Conservation (phyloP, 2,888 invertebrate species). For the Parnassius glacialis region DNA sequence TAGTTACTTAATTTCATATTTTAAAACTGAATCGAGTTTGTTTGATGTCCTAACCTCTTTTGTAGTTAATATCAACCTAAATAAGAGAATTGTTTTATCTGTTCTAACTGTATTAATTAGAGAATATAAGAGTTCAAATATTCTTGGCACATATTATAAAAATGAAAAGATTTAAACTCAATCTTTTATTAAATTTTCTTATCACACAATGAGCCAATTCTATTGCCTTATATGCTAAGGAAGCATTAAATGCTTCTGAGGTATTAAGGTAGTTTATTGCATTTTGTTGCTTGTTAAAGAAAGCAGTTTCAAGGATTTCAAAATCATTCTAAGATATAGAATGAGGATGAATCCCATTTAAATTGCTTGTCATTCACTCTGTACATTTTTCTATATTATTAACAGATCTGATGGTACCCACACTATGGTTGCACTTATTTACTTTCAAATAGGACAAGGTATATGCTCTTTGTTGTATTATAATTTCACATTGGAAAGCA, state of each 20-base stretch:
- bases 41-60: too few relatives aligned
- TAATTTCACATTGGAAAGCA: constrained; percentile 63
- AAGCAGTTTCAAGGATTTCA: constrained; percentile 40
- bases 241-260: constrained; percentile 69
- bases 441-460: constrained; percentile 43
- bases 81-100: neutral
- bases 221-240: constrained; percentile 61
- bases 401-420: constrained; percentile 71
- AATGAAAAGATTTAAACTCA: constrained; percentile 45
- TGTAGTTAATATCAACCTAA: neutral
- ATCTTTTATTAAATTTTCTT: constrained; percentile 42
- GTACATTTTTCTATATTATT: constrained; percentile 53
- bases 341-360: constrained; percentile 46
- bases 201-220: constrained; percentile 53
- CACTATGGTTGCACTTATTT: constrained; percentile 39
- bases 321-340: constrained; percentile 47
- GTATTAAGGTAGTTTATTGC: constrained; percentile 62
- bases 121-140: neutral
- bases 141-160: constrained; percentile 63
- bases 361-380: constrained; percentile 39
- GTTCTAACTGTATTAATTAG: neutral
- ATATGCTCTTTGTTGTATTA: constrained; percentile 69
- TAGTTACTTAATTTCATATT: too few relatives aligned
- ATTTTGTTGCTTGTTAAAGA: constrained; percentile 49
- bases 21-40: too few relatives aligned